Percentiles rank a stretch among this genome's conserved stretches.
phyloP scores from a whole-genome alignment of 2,113 vertebrate genomes.

The Ariopsis seemanni region DNA sequence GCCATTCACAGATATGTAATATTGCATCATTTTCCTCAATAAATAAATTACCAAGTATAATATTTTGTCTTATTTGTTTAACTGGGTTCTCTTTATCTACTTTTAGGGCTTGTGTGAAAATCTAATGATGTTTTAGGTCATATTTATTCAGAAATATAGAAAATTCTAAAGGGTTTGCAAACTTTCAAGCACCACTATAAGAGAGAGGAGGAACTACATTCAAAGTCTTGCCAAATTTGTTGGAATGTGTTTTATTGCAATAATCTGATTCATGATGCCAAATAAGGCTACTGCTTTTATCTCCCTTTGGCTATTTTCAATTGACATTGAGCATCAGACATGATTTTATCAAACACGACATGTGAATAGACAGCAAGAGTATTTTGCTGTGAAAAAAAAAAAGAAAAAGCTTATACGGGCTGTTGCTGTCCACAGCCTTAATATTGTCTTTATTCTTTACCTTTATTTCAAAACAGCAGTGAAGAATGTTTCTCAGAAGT shows the following conservation, averaged over 20 bases:
- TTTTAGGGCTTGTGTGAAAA: too few relatives aligned
- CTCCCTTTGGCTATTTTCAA: slow-evolving; percentile 17
- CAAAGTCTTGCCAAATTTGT: neutral
- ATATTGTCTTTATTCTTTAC: slow-evolving; percentile 22
- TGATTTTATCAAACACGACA: slow-evolving; percentile 43
- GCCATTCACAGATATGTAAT: too few relatives aligned
- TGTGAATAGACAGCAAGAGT: slow-evolving; percentile 27
- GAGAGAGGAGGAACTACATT: neutral
- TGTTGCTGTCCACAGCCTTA: slow-evolving; percentile 42
- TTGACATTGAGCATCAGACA: slow-evolving; percentile 38
- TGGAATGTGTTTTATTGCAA: neutral
- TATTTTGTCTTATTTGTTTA: too few relatives aligned
- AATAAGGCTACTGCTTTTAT: slow-evolving; percentile 32
- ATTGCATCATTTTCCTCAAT: too few relatives aligned
- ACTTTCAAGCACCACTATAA: neutral
- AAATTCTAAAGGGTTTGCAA: too few relatives aligned
- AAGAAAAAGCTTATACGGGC: neutral
- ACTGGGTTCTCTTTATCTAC: too few relatives aligned
- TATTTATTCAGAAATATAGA: too few relatives aligned
- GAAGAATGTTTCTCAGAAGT: slow-evolving; percentile 30
- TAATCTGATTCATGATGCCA: slow-evolving; percentile 12
- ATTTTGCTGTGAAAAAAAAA: slow-evolving; percentile 19
- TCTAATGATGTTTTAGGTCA: too few relatives aligned
- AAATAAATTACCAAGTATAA: too few relatives aligned
- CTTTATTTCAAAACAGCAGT: slow-evolving; percentile 22